A percentile compares a stretch with the other conserved stretches of the same genome.
Conservation (phyloP, 2,113 vertebrate species). For the Phyllopteryx taeniolatus region DNA sequence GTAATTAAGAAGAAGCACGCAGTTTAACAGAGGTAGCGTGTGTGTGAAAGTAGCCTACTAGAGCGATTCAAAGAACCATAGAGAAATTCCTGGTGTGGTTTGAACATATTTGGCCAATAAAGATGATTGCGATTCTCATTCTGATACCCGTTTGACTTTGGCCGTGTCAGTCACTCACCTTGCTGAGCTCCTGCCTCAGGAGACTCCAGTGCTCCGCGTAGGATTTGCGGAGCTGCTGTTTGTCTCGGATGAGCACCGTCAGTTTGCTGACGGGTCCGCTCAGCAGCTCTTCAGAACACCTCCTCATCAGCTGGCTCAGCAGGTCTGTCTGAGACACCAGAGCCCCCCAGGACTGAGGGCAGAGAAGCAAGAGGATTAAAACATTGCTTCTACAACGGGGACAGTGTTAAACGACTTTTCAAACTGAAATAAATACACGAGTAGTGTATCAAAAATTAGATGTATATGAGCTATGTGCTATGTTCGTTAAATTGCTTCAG, state of each 20-base stretch:
- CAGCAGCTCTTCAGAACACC: slow-evolving; percentile 82
- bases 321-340: slow-evolving; percentile 83
- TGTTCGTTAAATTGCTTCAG: too few relatives aligned
- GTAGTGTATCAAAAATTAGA: neutral
- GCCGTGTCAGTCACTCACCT: slow-evolving; percentile 15
- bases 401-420: neutral
- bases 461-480: too few relatives aligned
- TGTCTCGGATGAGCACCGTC: slow-evolving; percentile 86
- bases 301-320: slow-evolving; percentile 84
- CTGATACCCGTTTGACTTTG: neutral
- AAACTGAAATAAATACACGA: neutral
- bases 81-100: neutral
- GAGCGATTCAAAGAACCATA: neutral
- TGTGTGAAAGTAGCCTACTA: neutral
- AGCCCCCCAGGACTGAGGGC: slow-evolving; percentile 83
- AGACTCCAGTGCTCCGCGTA: slow-evolving; percentile 88
- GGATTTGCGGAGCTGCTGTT: slow-evolving; percentile 87
- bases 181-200: slow-evolving; percentile 83
- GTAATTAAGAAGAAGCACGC: neutral
- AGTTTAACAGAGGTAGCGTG: neutral
- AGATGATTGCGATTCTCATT: neutral
- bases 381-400: neutral
- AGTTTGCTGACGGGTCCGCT: slow-evolving; percentile 88
- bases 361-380: neutral
- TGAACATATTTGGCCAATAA: neutral